Evolutionary conservation across 1,140 invertebrate species (phyloP).

Genomic region (Leucophenga varia): DNA sequence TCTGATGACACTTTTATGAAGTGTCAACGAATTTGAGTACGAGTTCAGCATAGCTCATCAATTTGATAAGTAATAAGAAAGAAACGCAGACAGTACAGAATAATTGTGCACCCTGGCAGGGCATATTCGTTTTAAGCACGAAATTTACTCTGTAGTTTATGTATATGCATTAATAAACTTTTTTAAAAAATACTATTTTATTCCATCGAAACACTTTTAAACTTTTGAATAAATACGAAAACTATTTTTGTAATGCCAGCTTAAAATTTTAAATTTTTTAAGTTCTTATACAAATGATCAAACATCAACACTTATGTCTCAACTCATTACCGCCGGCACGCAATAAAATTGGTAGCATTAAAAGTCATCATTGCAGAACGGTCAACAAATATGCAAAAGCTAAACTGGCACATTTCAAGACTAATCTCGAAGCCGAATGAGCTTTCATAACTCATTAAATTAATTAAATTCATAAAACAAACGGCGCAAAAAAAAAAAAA

Average conservation of each 20-base stretch:
- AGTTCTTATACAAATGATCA: conserved; percentile 52
- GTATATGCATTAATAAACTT: conserved; percentile 5
- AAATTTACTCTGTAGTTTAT: conserved; percentile 47
- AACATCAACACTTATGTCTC: conserved; percentile 46
- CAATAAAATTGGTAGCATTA: too few species aligned
- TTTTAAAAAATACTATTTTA: too few species aligned
- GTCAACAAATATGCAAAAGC: too few species aligned
- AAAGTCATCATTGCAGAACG: too few species aligned
- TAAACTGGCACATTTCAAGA: too few species aligned
- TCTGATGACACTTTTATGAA: conserved; percentile 52
- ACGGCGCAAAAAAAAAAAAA: too few species aligned
- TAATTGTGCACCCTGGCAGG: background rate
- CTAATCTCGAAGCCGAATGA: too few species aligned
- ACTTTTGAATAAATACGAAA: too few species aligned
- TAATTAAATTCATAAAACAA: too few species aligned
- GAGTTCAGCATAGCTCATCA: conserved; percentile 46
- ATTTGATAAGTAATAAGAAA: conserved; percentile 39
- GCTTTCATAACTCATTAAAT: too few species aligned
- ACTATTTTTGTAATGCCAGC: too few species aligned
- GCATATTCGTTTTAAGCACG: conserved; percentile 18
- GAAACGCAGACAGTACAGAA: conserved; percentile 8
- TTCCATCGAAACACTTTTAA: too few species aligned
- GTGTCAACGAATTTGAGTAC: conserved; percentile 48
- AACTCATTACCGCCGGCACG: conserved; percentile 52
- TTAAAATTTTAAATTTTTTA: conserved; percentile 36